Conservation (phyloP, 1,140 invertebrate species). For the Drosophila orena region DNA sequence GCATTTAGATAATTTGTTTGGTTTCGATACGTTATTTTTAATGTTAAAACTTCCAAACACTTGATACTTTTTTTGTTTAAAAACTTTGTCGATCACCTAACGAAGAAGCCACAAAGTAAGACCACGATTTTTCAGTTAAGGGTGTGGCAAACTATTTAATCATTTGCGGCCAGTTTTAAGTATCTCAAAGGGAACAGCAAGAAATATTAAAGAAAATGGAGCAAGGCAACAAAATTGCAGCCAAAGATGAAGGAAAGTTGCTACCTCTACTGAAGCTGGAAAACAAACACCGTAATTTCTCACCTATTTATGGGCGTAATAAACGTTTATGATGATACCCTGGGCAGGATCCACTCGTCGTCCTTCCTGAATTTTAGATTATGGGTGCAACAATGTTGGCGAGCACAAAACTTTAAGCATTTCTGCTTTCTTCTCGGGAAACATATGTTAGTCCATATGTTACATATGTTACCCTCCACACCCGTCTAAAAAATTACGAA, state of each 20-base stretch:
- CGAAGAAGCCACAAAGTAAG: conserved; percentile 1
- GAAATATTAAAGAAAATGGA: conserved; percentile 66
- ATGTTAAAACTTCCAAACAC: background rate
- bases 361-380: conserved; percentile 26
- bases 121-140: background rate
- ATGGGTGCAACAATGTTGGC: conserved; percentile 56
- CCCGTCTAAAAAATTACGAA: background rate
- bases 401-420: conserved; percentile 52
- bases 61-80: background rate
- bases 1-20: no score
- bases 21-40: no score
- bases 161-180: conserved; percentile 35
- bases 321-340: conserved; percentile 79
- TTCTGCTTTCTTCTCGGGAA: conserved; percentile 2
- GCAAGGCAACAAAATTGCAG: conserved; percentile 71
- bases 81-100: background rate
- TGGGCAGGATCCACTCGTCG: conserved; percentile 3
- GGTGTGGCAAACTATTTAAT: conserved; percentile 12
- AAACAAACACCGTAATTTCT: conserved; percentile 76
- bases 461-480: no score
- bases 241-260: conserved; percentile 21
- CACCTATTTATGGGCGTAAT: conserved; percentile 78
- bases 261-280: conserved; percentile 25
- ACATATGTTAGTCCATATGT: conserved; percentile 17
- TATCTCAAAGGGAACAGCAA: conserved; percentile 30